Base-by-base conservation (phyloP, 2,888 invertebrate genomes). In the Electrophaes corylata region DNA sequence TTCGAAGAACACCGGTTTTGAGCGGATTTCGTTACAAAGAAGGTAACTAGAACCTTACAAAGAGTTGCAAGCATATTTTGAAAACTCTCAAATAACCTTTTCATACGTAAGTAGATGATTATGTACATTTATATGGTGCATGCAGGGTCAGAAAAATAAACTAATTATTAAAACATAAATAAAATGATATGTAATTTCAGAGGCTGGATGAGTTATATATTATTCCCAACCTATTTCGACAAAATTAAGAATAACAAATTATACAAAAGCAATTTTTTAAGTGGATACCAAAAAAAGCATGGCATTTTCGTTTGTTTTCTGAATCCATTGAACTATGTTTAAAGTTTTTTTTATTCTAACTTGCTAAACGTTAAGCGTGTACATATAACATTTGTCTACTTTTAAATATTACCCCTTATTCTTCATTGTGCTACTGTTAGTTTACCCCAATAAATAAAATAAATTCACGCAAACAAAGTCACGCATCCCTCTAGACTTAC, bases 11-110 rank as follows among this genome's bases (percentile, higher is more conserved):
- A 47, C 47, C 26, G 51, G 55, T 47, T 56, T 39, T 43, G 16
- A 51, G 51, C 37, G 19, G 55, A 48, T 60, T 33, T 44, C 31
- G 45, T 63, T 58, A 53, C 49, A 44, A 43, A 39, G 18, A 33
- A 23, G 20, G 37, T 35, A 31, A 16, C 29, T 26, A 16, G 19
- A 40, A 40, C 19, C 6, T 16, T 37, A 4, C 6, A 1, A 29
- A 10, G 10, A 29, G 26, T 10, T 29, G 16, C 16, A 10, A 10
- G 37, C 14, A 8, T 37, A 37, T 37, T 37, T 3, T 10, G 3
- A 40, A 40, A 19, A 4, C 11, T 3, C 8, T 10, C 8, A 29
- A 29, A 29, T 10, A 6, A 4, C 29, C 31, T 45, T 37, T 37
- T 16, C 2, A 14, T 14, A 12, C 19, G 40, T 8, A 33, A 14